Base-by-base conservation (phyloP, 2,797 vertebrate genomes). In the Pteropus rufus region DNA sequence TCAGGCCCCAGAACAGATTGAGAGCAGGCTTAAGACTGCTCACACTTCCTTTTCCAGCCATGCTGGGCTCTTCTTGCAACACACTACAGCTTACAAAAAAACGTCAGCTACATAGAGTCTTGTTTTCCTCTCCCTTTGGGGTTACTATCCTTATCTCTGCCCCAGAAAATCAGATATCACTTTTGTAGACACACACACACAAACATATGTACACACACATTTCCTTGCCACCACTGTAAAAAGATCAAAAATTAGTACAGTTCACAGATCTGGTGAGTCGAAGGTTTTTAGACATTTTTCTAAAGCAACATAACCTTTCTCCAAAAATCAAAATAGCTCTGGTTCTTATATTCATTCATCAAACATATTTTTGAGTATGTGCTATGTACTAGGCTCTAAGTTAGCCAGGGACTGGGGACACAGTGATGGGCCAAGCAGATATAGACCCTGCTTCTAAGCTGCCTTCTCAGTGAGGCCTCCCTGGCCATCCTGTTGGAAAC, bases 91-190 rank as follows among this genome's bases (percentile, higher is more conserved):
- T 87, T 80, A 65, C 80, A 31, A 70, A 31, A 31, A 69, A 82
- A 29, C 36, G 73, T 5, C 31, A 19, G 7, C 23, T 64, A 70
- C 14, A 70, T 12, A 8, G 19, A 82, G 39, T 58, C 56, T 15
- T 97, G 85, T 77, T 65, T 83, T 29, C 10, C 54, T 95, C 93
- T 41, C 86, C 80, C 62, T 96, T 46, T 88, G 46, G 24, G 31
- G 49, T 77, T 31, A 14, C 29, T 52, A n/a, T 49, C 23, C 21
- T 69, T 64, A 73, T 31, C 36, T 91, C 34, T n/a, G n/a, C 62
- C 88, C 49, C 83, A 95, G 5, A 54, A 5, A 82, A 46, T 62
- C 91, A 96, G 26, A 39, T 80, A 39, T 41, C 39, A 41, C 67
- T 92, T 87, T 65, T 34, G 46, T 67, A 15, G 15, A 81, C 14